Base-by-base conservation (phyloP, 2,888 invertebrate species). In the Dusona sp. region DNA sequence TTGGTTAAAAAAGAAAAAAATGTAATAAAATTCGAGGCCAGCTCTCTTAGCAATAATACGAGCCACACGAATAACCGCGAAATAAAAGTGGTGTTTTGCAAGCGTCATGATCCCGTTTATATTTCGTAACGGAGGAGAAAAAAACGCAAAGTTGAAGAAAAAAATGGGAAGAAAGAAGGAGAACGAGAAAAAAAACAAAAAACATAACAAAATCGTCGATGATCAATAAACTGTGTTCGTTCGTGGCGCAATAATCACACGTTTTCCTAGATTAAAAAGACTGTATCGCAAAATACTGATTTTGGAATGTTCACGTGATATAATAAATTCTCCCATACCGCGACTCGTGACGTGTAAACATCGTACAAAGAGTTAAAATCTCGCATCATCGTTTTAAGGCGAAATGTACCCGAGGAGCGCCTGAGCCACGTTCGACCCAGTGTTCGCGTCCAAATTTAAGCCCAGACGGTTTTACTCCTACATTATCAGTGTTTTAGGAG, bases 261-360 rank as follows among this genome's bases (percentile, higher is more conserved):
- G 42, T 16, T 13, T n/a, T 19, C 25, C n/a, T 61, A 33, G 65
- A 80, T 36, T 48, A 83, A 79, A 79, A 85, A 86, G 68, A 79
- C 82, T 80, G 83, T 84, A 83, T 83, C 25, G 70, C 70, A 72
- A 85, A 94, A 94, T 94, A 94, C 94, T 94, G 94, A 92, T 92
- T 93, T 93, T 93, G 94, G 94, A 94, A 94, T 94, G 94, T 89
- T 88, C 61, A 29, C 16, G 29, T 29, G 16, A 61, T 79, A 78
- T 82, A 85, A 42, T 42, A 9, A 75, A 33, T 65, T 68, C 61
- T 70, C 75, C 38, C 54, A 38, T 42, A 36, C 22, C 48, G 70
- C 70, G 16, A 54, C 51, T 25, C 67, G 64, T 54, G 25, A 72
- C 45, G 25, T 73, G 22, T 25, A 25, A 8, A 61, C n/a, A 42